Percentiles rank a stretch among this genome's conserved stretches.
phyloP scores from a whole-genome alignment of 2,888 invertebrate species.

The Arctia plantaginis region DNA sequence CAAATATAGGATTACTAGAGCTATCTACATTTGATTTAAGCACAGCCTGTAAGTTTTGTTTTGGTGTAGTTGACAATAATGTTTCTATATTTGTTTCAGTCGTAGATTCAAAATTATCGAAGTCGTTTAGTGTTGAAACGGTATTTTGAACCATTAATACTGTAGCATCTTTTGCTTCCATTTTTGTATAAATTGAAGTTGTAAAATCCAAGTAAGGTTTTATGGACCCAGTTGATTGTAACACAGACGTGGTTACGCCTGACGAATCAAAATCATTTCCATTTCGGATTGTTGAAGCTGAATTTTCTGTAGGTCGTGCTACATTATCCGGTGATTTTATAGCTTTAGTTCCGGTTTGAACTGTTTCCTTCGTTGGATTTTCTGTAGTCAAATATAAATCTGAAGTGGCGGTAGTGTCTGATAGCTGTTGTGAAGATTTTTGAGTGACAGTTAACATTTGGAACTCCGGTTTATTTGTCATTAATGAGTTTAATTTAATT shows the following conservation, averaged over 20 bases:
- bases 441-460: neutral
- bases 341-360: neutral
- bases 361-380: neutral
- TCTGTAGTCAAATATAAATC: neutral
- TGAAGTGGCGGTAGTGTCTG: neutral
- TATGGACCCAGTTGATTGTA: neutral
- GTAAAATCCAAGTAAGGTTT: neutral
- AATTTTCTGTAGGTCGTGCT: neutral
- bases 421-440: neutral
- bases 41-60: neutral
- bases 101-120: neutral
- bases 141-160: neutral
- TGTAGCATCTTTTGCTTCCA: neutral
- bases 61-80: neutral
- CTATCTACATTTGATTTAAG: neutral
- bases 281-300: neutral
- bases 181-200: neutral
- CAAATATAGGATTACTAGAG: neutral
- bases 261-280: neutral
- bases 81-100: neutral
- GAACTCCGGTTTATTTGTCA: neutral
- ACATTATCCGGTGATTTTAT: neutral
- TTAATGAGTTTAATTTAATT: neutral
- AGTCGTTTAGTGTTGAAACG: neutral
- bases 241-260: neutral